phyloP scores from a whole-genome alignment of 1,140 invertebrate species.

The Microplitis demolitor region DNA sequence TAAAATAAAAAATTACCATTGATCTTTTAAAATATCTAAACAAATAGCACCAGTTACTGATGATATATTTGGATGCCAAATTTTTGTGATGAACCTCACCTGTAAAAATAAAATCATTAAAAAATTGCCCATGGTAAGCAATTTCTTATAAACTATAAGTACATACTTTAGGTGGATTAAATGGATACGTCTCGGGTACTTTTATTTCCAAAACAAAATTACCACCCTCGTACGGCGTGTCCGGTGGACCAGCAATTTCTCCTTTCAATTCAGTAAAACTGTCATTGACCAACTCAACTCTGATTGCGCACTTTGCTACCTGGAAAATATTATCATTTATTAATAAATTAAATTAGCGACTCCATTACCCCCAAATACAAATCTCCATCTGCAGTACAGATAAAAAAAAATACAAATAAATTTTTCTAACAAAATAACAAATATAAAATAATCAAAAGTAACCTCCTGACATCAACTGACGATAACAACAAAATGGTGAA shows the following conservation, averaged over 20 bases:
- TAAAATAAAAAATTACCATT: constrained; percentile 80
- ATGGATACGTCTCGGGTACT: constrained; percentile 99
- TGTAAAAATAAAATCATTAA: constrained; percentile 49
- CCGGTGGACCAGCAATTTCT: constrained; percentile 90
- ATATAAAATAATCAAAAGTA: constrained; percentile 25
- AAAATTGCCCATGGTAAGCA: background rate
- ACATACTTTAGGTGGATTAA: constrained; percentile 95
- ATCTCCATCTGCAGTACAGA: too few species aligned
- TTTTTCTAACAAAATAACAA: background rate
- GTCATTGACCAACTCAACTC: constrained; percentile 90
- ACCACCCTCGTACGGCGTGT: constrained; percentile 96
- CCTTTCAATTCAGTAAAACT: constrained; percentile 90
- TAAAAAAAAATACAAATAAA: too few species aligned
- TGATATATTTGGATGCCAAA: constrained; percentile 99
- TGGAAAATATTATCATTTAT: constrained; percentile 52
- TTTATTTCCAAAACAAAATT: constrained; percentile 94
- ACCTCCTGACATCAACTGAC: constrained; percentile 32
- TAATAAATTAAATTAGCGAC: background rate
- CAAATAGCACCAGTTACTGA: constrained; percentile 99
- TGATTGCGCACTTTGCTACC: constrained; percentile 90
- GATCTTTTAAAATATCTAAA: constrained; percentile 98
- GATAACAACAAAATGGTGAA: constrained; percentile 37
- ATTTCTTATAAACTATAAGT: constrained; percentile 22
- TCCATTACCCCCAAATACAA: too few species aligned
- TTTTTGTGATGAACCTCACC: constrained; percentile 94